These are phyloP conservation scores for Nomada fucata DNA, from an alignment of 2,888 invertebrate genomes.

Conservation along the genomic window DNA sequence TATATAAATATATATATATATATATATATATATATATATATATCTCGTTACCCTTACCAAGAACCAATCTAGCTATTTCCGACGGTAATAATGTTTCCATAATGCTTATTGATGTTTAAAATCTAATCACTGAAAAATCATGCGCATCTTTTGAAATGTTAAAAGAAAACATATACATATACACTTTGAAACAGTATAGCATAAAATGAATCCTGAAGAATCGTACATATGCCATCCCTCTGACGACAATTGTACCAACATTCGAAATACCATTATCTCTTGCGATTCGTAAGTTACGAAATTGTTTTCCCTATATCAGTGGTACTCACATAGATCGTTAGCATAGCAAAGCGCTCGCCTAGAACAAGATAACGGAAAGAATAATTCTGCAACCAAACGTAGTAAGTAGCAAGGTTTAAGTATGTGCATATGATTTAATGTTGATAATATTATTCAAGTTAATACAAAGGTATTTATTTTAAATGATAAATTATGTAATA, in stretches of 20 bases:
- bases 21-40: no score
- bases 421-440: no score
- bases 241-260: slow-evolving; percentile 48
- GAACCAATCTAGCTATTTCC: slow-evolving; percentile 82
- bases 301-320: not conserved
- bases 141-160: not conserved
- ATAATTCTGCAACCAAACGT: not conserved
- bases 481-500: not conserved
- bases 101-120: slow-evolving; percentile 8
- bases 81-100: slow-evolving; percentile 82
- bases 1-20: no score
- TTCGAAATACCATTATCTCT: not conserved
- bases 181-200: slow-evolving; percentile 8
- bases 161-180: not conserved
- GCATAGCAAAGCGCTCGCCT: no score
- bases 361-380: not conserved
- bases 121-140: not conserved
- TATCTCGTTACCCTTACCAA: slow-evolving; percentile 75
- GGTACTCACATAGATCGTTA: not conserved
- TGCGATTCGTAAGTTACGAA: not conserved
- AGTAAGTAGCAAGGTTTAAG: no score
- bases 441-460: no score
- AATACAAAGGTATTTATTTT: not conserved
- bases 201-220: slow-evolving; percentile 27
- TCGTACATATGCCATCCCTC: slow-evolving; percentile 24